Base-by-base conservation (phyloP, 2,113 vertebrate genomes). In the Cyanoliseus patagonus region DNA sequence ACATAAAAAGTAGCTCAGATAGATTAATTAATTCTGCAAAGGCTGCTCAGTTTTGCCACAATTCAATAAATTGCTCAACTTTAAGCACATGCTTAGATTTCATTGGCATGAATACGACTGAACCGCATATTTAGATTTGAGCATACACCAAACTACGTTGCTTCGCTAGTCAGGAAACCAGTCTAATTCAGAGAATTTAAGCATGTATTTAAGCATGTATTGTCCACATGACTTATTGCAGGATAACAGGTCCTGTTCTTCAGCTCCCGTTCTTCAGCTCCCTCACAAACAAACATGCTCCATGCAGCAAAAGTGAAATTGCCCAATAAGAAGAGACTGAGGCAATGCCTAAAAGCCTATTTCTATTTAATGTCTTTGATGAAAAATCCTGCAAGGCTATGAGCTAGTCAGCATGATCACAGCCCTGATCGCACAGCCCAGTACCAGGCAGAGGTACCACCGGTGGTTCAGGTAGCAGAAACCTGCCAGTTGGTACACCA, bases 11-110 rank as follows among this genome's bases (percentile, higher is more conserved):
- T 64, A 86, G 51, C 64, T 94, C 79, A 35, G 67, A 70, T 61
- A 82, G 49, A 81, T 93, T 80, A 80, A 92, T 96, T 95, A 92
- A 88, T 83, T 83, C 85, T 68, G 90, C 90, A 96, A 92, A 96
- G 70, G 74, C 52, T 0, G 5, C 77, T 91, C 93, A 95, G 84
- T 85, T 41, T 77, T 69, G 84, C 75, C 79, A 73, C 76, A 44
- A 25, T 77, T 72, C 82, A 80, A 67, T 64, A 63, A 91, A 69
- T 31, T 67, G 42, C 88, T 83, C 61, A 23, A 1, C 63, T 80
- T 78, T 20, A 57, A 35, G 77, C 77, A 62, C 57, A 13, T 62
- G 14, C 15, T 87, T 82, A 5, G 62, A 17, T 87, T 94, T 91
- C 81, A 11, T 35, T 84, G 74, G 35, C 30, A 31, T 8, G 77